Evolutionary conservation across 2,113 vertebrate species (phyloP).

Genomic region (Sinocyclocheilus maitianheensis): DNA sequence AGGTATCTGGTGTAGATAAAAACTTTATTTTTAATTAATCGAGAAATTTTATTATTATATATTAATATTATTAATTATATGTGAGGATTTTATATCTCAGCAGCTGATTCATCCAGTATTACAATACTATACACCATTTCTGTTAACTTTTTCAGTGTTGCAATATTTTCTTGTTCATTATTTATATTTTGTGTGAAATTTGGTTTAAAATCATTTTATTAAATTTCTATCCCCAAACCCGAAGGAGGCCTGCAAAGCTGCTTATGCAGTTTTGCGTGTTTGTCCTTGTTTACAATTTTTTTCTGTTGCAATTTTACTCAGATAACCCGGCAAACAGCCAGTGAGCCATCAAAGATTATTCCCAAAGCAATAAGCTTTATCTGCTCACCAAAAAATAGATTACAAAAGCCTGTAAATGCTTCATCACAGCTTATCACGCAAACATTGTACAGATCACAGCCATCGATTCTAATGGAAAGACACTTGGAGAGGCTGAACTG

Average conservation of each 20-base stretch:
- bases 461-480: conserved; percentile 61
- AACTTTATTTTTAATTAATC: background rate
- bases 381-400: conserved; percentile 56
- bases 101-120: background rate
- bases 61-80: background rate
- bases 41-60: background rate
- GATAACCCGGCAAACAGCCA: conserved; percentile 55
- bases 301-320: conserved; percentile 43
- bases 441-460: conserved; percentile 62
- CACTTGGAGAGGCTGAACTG: conserved; percentile 54
- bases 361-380: conserved; percentile 59
- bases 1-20: background rate
- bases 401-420: conserved; percentile 60
- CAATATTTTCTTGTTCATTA: conserved; percentile 12
- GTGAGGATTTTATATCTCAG: background rate
- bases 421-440: conserved; percentile 58
- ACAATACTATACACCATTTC: too few species aligned
- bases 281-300: conserved; percentile 29
- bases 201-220: conserved; percentile 37
- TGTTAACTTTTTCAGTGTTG: background rate
- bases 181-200: conserved; percentile 17
- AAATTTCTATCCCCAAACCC: conserved; percentile 20
- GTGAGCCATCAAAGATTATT: conserved; percentile 60
- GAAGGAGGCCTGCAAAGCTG: conserved; percentile 24
- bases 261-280: conserved; percentile 38